These are phyloP conservation scores for Melieria crassipennis DNA, from an alignment of 2,888 invertebrate genomes.

Conservation along the genomic window DNA sequence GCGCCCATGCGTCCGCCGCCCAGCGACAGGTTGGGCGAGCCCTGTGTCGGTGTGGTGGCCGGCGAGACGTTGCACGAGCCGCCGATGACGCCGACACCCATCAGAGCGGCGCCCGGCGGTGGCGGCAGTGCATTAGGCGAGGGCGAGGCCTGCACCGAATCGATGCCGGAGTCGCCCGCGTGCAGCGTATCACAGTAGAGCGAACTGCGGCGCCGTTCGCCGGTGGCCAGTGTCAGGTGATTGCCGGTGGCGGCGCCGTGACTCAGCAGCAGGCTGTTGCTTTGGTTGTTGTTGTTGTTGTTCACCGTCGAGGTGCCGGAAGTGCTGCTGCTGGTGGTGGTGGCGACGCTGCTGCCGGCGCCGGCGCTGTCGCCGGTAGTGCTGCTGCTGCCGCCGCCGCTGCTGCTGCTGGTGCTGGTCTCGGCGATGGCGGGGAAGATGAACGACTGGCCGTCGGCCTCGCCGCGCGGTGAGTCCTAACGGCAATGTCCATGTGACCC, in stretches of 20 bases:
- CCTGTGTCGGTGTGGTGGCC: slow-evolving; percentile 62
- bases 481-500: slow-evolving; percentile 27
- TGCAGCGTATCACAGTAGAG: slow-evolving; percentile 67
- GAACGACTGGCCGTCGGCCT: slow-evolving; percentile 76
- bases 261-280: slow-evolving; percentile 36
- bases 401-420: slow-evolving; percentile 58
- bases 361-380: slow-evolving; percentile 44
- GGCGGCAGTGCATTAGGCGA: slow-evolving; percentile 67
- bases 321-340: slow-evolving; percentile 40
- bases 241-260: slow-evolving; percentile 43
- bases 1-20: slow-evolving; percentile 50
- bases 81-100: slow-evolving; percentile 45
- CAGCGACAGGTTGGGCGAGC: slow-evolving; percentile 63
- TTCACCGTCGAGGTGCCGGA: slow-evolving; percentile 48
- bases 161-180: slow-evolving; percentile 76
- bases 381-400: slow-evolving; percentile 47
- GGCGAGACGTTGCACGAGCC: slow-evolving; percentile 63
- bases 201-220: slow-evolving; percentile 57
- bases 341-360: slow-evolving; percentile 40
- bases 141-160: slow-evolving; percentile 76
- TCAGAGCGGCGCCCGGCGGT: slow-evolving; percentile 56
- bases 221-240: slow-evolving; percentile 42
- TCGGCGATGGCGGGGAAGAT: slow-evolving; percentile 70
- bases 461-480: slow-evolving; percentile 75
- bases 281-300: slow-evolving; percentile 19